phyloP scores from a whole-genome alignment of 2,797 vertebrate genomes.

The Acomys russatus region DNA sequence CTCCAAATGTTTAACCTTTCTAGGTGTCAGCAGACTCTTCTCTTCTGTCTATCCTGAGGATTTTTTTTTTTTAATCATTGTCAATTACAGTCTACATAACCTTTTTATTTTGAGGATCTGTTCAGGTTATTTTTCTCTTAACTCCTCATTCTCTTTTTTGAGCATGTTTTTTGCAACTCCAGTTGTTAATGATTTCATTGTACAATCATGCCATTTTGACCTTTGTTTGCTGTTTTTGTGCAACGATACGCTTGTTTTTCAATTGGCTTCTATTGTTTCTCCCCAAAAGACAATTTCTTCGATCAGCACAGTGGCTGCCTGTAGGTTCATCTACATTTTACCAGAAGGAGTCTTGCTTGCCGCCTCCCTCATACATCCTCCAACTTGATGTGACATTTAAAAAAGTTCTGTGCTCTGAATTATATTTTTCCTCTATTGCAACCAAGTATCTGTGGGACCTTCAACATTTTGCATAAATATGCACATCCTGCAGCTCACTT shows the following conservation, averaged over 20 bases:
- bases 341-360: slow-evolving; percentile 33
- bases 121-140: background rate
- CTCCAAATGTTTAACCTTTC: background rate
- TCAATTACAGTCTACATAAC: background rate
- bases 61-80: background rate
- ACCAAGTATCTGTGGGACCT: background rate
- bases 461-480: background rate
- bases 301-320: slow-evolving; percentile 44
- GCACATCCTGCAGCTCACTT: background rate
- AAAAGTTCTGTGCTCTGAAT: slow-evolving; percentile 9
- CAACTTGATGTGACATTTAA: slow-evolving; percentile 34
- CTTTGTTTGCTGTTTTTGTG: slow-evolving; percentile 37
- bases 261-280: slow-evolving; percentile 29
- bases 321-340: slow-evolving; percentile 38
- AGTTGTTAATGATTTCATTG: slow-evolving; percentile 65
- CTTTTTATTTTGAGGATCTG: slow-evolving; percentile 60
- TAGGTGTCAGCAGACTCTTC: background rate
- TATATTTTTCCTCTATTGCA: slow-evolving; percentile 5
- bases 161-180: slow-evolving; percentile 62
- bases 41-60: background rate
- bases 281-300: slow-evolving; percentile 55
- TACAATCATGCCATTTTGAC: slow-evolving; percentile 36
- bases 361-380: background rate
- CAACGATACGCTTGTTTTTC: slow-evolving; percentile 45
- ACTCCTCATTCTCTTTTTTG: slow-evolving; percentile 2